These are phyloP conservation scores for Neocrepidodera transversa DNA, from an alignment of 2,888 invertebrate species.

Conservation along the genomic window DNA sequence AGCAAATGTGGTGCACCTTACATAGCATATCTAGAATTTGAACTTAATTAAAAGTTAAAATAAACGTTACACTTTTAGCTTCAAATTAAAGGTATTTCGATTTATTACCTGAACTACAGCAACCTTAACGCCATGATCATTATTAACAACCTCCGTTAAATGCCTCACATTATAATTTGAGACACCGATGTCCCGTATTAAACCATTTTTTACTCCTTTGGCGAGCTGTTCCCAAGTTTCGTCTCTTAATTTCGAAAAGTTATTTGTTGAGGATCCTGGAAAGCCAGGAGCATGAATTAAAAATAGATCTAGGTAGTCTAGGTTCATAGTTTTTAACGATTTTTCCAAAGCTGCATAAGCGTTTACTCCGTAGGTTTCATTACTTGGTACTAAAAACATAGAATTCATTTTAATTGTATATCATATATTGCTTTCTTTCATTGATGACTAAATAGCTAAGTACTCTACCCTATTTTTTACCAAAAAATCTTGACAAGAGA, in stretches of 20 bases:
- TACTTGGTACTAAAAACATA: constrained; percentile 1
- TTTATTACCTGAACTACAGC: constrained; percentile 75
- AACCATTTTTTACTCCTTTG: constrained; percentile 68
- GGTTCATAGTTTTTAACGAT: constrained; percentile 69
- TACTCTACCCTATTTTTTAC: too few species aligned
- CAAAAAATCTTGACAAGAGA: too few species aligned
- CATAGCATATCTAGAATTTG: too few species aligned
- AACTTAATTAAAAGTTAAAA: too few species aligned
- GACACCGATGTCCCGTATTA: constrained; percentile 75
- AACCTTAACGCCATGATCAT: constrained; percentile 67
- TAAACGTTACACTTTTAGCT: background rate
- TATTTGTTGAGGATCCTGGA: constrained; percentile 61
- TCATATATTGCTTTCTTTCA: too few species aligned
- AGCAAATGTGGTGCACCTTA: too few species aligned
- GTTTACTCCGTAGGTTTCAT: constrained; percentile 55
- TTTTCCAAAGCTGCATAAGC: constrained; percentile 63
- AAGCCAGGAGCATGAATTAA: constrained; percentile 84
- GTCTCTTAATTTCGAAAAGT: constrained; percentile 60
- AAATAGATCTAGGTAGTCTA: constrained; percentile 77
- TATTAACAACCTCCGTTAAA: constrained; percentile 67
- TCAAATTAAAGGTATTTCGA: constrained; percentile 1
- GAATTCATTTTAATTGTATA: too few species aligned
- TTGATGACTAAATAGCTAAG: too few species aligned
- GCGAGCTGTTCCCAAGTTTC: constrained; percentile 74
- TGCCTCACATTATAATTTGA: constrained; percentile 80